Conservation (phyloP, 2,888 invertebrate genomes). For the Corythucha ciliata region DNA sequence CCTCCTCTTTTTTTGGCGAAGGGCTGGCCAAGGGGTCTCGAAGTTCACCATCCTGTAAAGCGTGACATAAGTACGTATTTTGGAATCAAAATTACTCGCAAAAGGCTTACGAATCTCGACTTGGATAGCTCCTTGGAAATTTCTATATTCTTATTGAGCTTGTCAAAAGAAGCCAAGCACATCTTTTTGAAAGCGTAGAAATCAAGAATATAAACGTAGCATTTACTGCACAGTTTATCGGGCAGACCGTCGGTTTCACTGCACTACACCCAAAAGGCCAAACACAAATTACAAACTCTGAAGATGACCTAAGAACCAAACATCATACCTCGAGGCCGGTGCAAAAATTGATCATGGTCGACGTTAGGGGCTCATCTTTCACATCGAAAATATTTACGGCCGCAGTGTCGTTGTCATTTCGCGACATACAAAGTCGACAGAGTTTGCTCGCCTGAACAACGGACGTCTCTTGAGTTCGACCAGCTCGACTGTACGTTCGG, state of each 20-base stretch:
- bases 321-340: conserved; percentile 16
- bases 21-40: too few species aligned
- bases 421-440: conserved; percentile 18
- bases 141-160: too few species aligned
- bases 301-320: neutral
- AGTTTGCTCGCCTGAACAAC: too few species aligned
- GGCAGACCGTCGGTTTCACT: conserved; percentile 46
- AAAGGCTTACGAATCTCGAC: too few species aligned
- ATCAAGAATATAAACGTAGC: conserved; percentile 44
- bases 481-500: conserved; percentile 4
- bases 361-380: conserved; percentile 4
- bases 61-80: too few species aligned
- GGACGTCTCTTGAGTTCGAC: conserved; percentile 1
- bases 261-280: conserved; percentile 39
- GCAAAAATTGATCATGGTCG: conserved; percentile 16
- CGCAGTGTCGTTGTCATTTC: neutral
- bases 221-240: conserved; percentile 44
- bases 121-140: too few species aligned
- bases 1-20: neutral
- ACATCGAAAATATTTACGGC: conserved; percentile 13
- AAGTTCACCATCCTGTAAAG: too few species aligned
- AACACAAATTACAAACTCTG: conserved; percentile 2
- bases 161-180: conserved; percentile 44
- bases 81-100: too few species aligned
- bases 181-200: conserved; percentile 45